Percentiles rank a stretch among this genome's conserved stretches.
Conservation (phyloP, 2,797 vertebrate species). For the Cossypha caffra region DNA sequence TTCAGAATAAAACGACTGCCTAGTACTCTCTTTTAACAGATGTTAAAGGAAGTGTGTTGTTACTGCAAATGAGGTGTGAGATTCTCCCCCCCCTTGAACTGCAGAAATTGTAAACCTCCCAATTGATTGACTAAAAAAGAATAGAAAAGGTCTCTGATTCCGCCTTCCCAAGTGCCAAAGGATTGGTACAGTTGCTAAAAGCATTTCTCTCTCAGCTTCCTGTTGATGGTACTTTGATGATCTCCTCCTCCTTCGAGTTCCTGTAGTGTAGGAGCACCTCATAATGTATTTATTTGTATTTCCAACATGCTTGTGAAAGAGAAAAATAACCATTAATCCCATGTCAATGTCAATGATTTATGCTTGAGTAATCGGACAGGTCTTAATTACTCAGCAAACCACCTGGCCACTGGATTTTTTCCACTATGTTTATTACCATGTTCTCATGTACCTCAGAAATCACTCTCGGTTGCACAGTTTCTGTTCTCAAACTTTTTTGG, state of each 20-base stretch:
- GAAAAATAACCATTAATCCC: not conserved
- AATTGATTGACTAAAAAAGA: not conserved
- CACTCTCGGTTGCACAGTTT: conserved; percentile 90
- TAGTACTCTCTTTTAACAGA: not conserved
- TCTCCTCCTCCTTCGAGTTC: not conserved
- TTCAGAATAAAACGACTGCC: not conserved
- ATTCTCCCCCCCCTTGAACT: not conserved
- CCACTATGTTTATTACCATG: conserved; percentile 82
- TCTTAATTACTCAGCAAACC: conserved; percentile 45
- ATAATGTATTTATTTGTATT: conserved; percentile 11
- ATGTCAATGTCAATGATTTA: not conserved
- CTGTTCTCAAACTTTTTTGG: conserved; percentile 79
- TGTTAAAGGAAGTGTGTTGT: not conserved
- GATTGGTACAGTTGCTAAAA: not conserved
- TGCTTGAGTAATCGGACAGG: not conserved
- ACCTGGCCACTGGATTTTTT: conserved; percentile 74
- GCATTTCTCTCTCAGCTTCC: not conserved
- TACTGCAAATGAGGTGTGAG: conserved; percentile 8
- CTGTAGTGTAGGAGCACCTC: not conserved
- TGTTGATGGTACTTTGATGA: not conserved
- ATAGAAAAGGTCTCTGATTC: conserved; percentile 11
- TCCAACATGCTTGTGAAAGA: not conserved
- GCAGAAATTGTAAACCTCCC: not conserved
- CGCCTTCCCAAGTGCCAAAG: conserved; percentile 35
- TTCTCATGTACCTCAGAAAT: conserved; percentile 91